Base-by-base conservation (phyloP, 2,888 invertebrate species). In the Idaea biselata region DNA sequence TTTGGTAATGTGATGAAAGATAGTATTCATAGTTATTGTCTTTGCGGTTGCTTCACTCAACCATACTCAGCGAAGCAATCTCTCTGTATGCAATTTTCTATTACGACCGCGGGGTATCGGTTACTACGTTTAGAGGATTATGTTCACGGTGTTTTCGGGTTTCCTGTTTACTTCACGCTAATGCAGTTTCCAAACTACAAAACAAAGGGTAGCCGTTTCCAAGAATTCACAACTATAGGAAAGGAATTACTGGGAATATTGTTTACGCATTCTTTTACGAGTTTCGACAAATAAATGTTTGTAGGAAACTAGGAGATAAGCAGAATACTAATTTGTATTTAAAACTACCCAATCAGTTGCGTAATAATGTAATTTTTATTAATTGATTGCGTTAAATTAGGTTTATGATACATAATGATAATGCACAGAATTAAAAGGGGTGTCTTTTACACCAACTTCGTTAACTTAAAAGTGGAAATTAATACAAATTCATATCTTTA, bases 1-100 rank as follows among this genome's bases (percentile, higher is more conserved):
- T 82, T 83, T 81, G 83, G 86, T 78, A 75, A 80, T 75, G 79
- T 83, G 82, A 81, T 80, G 84, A 85, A 87, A 83, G 77, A 76
- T 76, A 80, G 61, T 61, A 69, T 69, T 80, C 81, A 82, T 83
- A 44, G 44, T 44, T 25, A 84, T 82, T 84, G 82, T 84, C 79
- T 81, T 79, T 79, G 81, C 68, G 71, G 78, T 81, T 83, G 74
- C 80, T 65, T 76, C 76, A 83, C 74, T 44, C 44, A 44, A 44
- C 44, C 44, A 8, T 44, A 44, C 44, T 64, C 72, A 63, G 66
- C 68, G 63, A 73, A 76, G 74, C 75, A 80, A 82, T 80, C 76
- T 74, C 69, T 60, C 77, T 78, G 83, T 25, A 80, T 83, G 81
- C 76, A 78, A 80, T 79, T 25, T 44, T 82, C 79, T 80, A 76